Base-by-base conservation (phyloP, 2,113 vertebrate genomes). In the Eonycteris spelaea region DNA sequence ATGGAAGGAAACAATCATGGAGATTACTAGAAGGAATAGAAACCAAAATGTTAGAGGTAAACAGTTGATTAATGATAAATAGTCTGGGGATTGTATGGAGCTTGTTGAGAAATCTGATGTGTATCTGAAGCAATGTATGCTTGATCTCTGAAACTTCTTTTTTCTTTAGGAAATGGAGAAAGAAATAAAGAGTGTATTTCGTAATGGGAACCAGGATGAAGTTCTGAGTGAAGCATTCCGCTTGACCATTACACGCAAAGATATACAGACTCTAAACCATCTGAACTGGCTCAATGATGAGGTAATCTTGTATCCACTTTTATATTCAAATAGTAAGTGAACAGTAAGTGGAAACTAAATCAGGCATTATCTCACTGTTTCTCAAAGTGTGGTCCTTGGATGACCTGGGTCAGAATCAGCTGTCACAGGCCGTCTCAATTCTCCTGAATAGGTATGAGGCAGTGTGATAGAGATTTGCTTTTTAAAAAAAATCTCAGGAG, bases 201-300 rank as follows among this genome's bases (percentile, higher is more conserved):
- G 98, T 88, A 98, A 98, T 0, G 99, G 99, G 6, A 99, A 98
- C 98, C 99, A 99, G 95, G 99, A 99, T n/a, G 99, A 99, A 97
- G 97, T 99, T 21, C 98, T 99, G 84, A 99, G 99, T 68, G 99
- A 99, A 97, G 99, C 99, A 6, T 99, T 99, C 97, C 99, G 99
- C 2, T 98, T 99, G 40, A 99, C 99, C 13, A 99, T 99, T 90
- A 99, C 99, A 18, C 98, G 99, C 38, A 99, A 99, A 94, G 99
- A 99, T 98, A 98, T 99, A 53, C 99, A 99, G 97, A 99, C 99
- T n/a, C 99, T 99, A 93, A 99, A 98, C 93, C 98, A 99, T 71
- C 99, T 99, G 53, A 99, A 99, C 98, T 99, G 99, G 99, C 99
- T 99, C 92, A 99, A 99, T 3, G 99, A 99, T 6, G 99, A 99